Evolutionary conservation across 2,888 invertebrate species (phyloP).

Genomic region (Spialia ferax): DNA sequence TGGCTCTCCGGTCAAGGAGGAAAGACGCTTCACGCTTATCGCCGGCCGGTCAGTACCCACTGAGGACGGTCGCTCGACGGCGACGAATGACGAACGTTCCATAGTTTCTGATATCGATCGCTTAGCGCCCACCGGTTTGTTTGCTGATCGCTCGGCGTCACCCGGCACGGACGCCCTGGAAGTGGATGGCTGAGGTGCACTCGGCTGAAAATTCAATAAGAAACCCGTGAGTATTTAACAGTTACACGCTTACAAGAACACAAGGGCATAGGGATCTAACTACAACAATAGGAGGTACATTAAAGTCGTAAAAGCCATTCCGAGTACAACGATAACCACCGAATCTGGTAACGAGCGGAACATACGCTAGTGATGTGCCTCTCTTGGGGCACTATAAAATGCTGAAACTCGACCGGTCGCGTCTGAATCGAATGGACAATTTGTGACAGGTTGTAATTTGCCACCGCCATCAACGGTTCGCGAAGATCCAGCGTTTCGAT

Average conservation of each 20-base stretch:
- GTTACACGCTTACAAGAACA: not conserved
- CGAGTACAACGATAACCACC: conserved; percentile 8
- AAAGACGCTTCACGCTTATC: not conserved
- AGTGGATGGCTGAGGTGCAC: conserved; percentile 1
- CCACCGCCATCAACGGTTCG: not conserved
- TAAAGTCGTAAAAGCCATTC: conserved; percentile 17
- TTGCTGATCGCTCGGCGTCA: not conserved
- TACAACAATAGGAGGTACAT: not conserved
- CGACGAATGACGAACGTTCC: not conserved
- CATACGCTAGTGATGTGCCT: not conserved
- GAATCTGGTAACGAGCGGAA: not conserved
- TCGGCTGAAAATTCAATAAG: not conserved
- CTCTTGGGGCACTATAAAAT: conserved; percentile 7
- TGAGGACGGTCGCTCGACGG: not conserved
- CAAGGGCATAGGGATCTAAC: not conserved
- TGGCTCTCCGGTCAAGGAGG: not conserved
- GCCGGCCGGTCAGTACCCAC: not conserved
- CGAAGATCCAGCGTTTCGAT: not conserved
- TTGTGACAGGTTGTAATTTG: not conserved
- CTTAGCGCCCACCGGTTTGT: not conserved
- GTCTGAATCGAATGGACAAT: conserved; percentile 2
- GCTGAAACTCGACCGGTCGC: conserved; percentile 10
- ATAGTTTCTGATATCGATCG: not conserved
- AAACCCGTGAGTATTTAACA: not conserved
- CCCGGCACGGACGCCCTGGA: not conserved